Evolutionary conservation across 2,113 vertebrate species (phyloP).

Genomic region (Oxygymnocypris stewartii): DNA sequence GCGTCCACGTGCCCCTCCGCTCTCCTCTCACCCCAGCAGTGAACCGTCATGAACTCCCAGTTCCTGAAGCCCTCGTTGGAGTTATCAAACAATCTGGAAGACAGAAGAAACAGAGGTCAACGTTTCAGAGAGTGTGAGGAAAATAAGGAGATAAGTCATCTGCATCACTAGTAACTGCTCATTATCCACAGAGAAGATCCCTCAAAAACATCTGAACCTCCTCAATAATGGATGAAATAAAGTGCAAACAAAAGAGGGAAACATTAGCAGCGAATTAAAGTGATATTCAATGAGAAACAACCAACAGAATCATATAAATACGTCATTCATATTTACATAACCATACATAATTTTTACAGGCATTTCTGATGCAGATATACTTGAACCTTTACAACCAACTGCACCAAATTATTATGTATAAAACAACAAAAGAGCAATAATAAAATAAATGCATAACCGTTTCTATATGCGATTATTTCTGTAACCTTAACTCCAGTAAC

Average conservation of each 20-base stretch:
- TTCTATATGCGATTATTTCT: background rate
- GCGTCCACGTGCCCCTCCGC: constrained; percentile 85
- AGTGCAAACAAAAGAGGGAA: no score
- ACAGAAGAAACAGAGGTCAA: constrained; percentile 27
- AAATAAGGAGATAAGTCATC: no score
- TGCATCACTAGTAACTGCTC: background rate
- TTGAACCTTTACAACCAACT: background rate
- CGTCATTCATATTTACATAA: background rate
- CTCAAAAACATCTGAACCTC: background rate
- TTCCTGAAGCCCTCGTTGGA: constrained; percentile 88
- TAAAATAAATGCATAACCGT: background rate
- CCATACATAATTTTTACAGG: background rate
- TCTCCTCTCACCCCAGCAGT: constrained; percentile 92
- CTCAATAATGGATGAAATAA: constrained; percentile 2
- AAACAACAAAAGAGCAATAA: background rate
- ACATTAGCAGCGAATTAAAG: no score
- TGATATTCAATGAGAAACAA: no score
- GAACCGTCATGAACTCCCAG: constrained; percentile 96
- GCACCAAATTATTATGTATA: background rate
- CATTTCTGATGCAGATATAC: background rate
- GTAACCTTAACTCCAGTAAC: background rate
- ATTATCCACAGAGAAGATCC: background rate
- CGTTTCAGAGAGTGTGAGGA: constrained; percentile 29
- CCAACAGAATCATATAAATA: no score
- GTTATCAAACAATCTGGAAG: constrained; percentile 79